Evolutionary conservation across 2,797 vertebrate genomes (phyloP).

Genomic region (Chanos chanos): DNA sequence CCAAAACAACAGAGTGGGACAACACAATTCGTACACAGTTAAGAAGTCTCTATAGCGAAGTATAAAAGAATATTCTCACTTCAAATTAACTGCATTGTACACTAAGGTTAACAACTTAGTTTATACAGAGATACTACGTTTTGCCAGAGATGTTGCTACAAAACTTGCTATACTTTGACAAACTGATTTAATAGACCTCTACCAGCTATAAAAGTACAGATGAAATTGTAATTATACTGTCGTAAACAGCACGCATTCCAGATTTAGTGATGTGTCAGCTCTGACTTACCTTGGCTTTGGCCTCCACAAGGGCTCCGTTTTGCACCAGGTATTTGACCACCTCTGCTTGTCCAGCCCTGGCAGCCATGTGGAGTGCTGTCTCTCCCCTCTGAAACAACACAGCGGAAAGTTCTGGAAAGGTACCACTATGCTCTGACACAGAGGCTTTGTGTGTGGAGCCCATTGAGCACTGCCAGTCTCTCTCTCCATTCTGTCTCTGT

Average conservation of each 20-base stretch:
- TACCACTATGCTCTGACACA: conserved; percentile 8
- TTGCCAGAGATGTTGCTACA: too few species aligned
- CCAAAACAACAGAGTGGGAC: not conserved
- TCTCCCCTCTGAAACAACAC: conserved; percentile 83
- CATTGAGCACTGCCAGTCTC: conserved; percentile 8
- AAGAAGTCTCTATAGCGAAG: not conserved
- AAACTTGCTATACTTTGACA: too few species aligned
- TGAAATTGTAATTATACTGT: too few species aligned
- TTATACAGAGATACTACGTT: too few species aligned
- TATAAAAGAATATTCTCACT: too few species aligned
- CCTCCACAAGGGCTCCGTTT: conserved; percentile 89
- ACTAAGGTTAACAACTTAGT: too few species aligned
- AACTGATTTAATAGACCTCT: too few species aligned
- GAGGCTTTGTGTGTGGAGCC: conserved; percentile 14
- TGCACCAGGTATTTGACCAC: conserved; percentile 92
- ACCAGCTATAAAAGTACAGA: too few species aligned
- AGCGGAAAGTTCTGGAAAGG: conserved; percentile 17
- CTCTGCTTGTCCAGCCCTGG: conserved; percentile 89
- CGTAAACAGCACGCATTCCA: not conserved
- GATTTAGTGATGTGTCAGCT: not conserved
- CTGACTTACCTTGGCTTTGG: conserved; percentile 86
- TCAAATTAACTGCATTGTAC: not conserved
- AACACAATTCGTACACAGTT: too few species aligned
- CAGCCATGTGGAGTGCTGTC: conserved; percentile 96
- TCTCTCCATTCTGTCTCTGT: conserved; percentile 24